Base-by-base conservation (phyloP, 2,113 vertebrate genomes). In the Phylloscopus trochiloides region DNA sequence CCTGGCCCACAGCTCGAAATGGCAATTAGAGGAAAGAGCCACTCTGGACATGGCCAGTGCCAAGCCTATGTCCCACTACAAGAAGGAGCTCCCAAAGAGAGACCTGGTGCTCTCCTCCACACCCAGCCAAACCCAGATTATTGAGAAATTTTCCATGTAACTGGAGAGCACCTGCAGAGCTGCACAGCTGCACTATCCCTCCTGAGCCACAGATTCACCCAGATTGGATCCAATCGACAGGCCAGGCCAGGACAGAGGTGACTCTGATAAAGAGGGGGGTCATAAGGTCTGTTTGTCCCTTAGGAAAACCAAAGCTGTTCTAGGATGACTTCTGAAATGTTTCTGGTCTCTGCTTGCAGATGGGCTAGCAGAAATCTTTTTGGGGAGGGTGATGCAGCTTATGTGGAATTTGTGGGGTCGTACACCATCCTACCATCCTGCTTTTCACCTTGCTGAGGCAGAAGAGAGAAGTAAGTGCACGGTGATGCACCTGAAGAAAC, bases 121-220 rank as follows among this genome's bases (percentile, higher is more conserved):
- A 76, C 79, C 72, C 67, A 86, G 54, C n/a, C 88, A 76, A 96
- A 38, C 94, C 75, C 86, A 66, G 45, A 77, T 74, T 34, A 80
- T 45, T 95, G 89, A 89, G 79, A 91, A 80, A 84, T 86, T 86
- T 91, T 91, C 72, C 63, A 14, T 74, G 59, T 47, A 67, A 17
- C 38, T 59, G 28, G 57, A 38, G 20, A 81, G 81, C 16, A 63
- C 18, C 32, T 58, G n/a, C 78, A 61, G 3, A 76, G 36, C 71
- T 88, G 71, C 71, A 47, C 3, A 82, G 25, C 86, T 76, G 67
- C 72, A 50, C 4, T 12, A 17, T 80, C 59, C 40, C 34, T 94
- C 72, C 72, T 42, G 63, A 67, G 86, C 57, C 3, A 9, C 0
- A 0, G 55, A 91, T 86, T 84, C 36, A 6, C 43, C 31, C 31